phyloP scores from a whole-genome alignment of 2,113 vertebrate genomes.

The Ceyx margarethae region DNA sequence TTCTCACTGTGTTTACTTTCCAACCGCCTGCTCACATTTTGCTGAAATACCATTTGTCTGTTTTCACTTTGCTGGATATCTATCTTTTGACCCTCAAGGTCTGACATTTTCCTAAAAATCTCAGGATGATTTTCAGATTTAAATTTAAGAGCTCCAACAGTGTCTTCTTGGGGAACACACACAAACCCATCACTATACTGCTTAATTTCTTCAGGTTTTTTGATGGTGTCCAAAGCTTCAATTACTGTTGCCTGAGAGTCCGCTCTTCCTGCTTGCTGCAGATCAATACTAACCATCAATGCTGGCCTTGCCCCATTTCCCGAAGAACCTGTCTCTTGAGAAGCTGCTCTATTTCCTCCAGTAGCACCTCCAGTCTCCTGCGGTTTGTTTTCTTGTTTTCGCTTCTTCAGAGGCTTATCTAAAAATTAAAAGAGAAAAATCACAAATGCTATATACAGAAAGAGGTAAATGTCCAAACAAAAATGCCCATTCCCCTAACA shows the following conservation, averaged over 20 bases:
- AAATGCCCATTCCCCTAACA: neutral
- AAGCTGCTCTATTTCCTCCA: slow-evolving; percentile 89
- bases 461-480: neutral
- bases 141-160: slow-evolving; percentile 80
- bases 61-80: slow-evolving; percentile 75
- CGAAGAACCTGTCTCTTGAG: slow-evolving; percentile 89
- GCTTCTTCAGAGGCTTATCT: slow-evolving; percentile 97
- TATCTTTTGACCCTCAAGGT: slow-evolving; percentile 77
- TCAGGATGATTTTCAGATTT: slow-evolving; percentile 82
- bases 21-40: slow-evolving; percentile 70
- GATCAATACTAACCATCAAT: slow-evolving; percentile 96
- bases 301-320: slow-evolving; percentile 91
- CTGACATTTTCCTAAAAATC: slow-evolving; percentile 77
- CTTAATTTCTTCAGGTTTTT: slow-evolving; percentile 80
- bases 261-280: slow-evolving; percentile 89
- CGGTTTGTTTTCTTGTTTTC: slow-evolving; percentile 96
- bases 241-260: slow-evolving; percentile 84
- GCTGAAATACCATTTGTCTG: slow-evolving; percentile 71
- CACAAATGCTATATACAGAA: neutral
- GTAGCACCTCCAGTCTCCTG: slow-evolving; percentile 89
- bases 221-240: slow-evolving; percentile 80
- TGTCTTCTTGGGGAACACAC: slow-evolving; percentile 79
- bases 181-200: slow-evolving; percentile 79
- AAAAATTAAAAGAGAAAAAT: slow-evolving; percentile 68
- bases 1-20: slow-evolving; percentile 73